A percentile compares a stretch with the other conserved stretches of the same genome.
Conservation (phyloP, 2,888 invertebrate species). For the Cosmia trapezina region DNA sequence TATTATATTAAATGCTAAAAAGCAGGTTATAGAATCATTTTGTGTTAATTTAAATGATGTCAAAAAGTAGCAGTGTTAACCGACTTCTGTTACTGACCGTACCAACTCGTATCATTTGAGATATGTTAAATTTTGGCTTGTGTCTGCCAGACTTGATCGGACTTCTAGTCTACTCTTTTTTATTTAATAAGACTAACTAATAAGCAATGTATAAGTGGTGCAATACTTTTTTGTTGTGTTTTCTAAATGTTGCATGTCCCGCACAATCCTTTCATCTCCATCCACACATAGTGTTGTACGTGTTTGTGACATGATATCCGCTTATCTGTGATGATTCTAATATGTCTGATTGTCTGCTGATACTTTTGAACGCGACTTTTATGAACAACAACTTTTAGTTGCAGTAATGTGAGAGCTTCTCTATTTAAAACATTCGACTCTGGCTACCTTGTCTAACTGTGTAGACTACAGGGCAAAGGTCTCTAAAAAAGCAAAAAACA, state of each 20-base stretch:
- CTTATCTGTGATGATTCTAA: constrained; percentile 38
- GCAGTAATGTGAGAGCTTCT: no score
- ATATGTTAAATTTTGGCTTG: background rate
- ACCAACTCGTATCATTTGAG: background rate
- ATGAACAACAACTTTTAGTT: no score
- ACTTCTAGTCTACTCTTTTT: background rate
- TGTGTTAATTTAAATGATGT: no score
- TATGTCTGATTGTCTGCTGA: constrained; percentile 31
- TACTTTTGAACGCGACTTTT: constrained; percentile 51
- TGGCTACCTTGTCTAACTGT: background rate
- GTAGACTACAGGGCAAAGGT: no score
- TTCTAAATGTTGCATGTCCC: constrained; percentile 58
- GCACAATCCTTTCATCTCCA: constrained; percentile 66
- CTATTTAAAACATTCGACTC: background rate
- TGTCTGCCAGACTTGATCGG: background rate
- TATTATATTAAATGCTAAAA: no score
- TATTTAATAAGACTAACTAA: background rate
- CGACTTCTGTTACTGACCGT: no score
- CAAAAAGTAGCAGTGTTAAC: no score
- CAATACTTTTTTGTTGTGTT: constrained; percentile 21
- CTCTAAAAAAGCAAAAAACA: background rate
- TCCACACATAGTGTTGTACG: constrained; percentile 57
- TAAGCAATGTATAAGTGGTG: constrained; percentile 2
- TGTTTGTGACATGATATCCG: constrained; percentile 47
- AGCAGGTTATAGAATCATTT: no score